Evolutionary conservation across 2,797 vertebrate species (phyloP).

Genomic region (Erethizon dorsatum): DNA sequence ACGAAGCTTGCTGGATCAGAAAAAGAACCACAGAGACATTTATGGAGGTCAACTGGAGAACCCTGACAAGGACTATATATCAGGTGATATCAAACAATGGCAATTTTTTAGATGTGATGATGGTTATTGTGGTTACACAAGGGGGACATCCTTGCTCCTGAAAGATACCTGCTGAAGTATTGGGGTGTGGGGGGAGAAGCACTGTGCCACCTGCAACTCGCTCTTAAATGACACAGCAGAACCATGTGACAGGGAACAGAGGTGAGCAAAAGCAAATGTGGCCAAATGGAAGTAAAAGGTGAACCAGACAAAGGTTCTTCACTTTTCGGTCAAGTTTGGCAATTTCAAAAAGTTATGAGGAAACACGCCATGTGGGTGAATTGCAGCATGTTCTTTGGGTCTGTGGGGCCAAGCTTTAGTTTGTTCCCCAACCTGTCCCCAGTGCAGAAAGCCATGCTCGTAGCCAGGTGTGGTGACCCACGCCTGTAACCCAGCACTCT

Average conservation of each 20-base stretch:
- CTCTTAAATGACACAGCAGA: constrained; percentile 28
- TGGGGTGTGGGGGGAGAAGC: neutral
- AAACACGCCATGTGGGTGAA: neutral
- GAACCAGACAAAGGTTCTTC: neutral
- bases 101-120: neutral
- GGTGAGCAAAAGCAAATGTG: neutral
- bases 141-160: neutral
- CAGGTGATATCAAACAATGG: neutral
- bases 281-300: neutral
- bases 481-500: neutral
- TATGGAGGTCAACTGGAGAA: neutral
- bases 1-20: neutral
- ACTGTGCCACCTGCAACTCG: neutral
- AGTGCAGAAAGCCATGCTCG: rapidly evolving
- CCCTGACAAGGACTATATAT: neutral
- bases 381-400: neutral
- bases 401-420: neutral
- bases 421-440: neutral
- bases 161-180: neutral
- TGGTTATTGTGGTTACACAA: rapidly evolving
- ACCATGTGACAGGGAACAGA: neutral
- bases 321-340: neutral
- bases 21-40: neutral
- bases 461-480: neutral
- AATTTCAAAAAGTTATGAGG: neutral